A percentile compares a stretch with the other conserved stretches of the same genome.
phyloP scores from a whole-genome alignment of 2,888 invertebrate species.

The Drosophila merina region DNA sequence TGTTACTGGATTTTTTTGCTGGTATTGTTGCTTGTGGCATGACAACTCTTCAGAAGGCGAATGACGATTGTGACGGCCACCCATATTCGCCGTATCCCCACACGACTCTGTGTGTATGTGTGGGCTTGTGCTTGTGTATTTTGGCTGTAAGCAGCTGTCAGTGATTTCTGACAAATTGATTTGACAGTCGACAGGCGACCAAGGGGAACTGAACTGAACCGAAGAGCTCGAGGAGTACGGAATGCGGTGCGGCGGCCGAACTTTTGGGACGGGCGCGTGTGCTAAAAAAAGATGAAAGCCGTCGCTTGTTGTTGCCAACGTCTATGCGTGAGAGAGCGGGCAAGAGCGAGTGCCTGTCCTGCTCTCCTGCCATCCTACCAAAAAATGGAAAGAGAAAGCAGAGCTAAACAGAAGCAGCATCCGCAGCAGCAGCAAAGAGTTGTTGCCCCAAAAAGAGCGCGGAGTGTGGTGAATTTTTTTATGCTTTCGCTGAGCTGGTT shows the following conservation, averaged over 20 bases:
- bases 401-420: conserved; percentile 19
- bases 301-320: conserved; percentile 44
- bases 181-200: conserved; percentile 79
- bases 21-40: conserved; percentile 49
- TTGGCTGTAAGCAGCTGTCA: conserved; percentile 81
- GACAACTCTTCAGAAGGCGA: conserved; percentile 66
- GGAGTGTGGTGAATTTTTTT: conserved; percentile 65
- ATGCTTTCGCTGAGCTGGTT: conserved; percentile 13
- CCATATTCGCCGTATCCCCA: conserved; percentile 33
- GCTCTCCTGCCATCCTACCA: conserved; percentile 31
- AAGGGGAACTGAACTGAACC: conserved; percentile 27
- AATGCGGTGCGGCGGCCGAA: conserved; percentile 21
- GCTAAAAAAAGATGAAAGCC: conserved; percentile 70
- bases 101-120: conserved; percentile 1
- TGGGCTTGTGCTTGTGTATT: conserved; percentile 54
- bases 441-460: conserved; percentile 57
- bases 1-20: conserved; percentile 14
- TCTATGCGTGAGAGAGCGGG: conserved; percentile 59
- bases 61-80: conserved; percentile 35
- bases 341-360: conserved; percentile 8
- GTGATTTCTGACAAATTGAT: conserved; percentile 82
- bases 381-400: conserved; percentile 37
- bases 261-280: conserved; percentile 63
- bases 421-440: conserved; percentile 53
- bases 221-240: conserved; percentile 1